Percentiles rank a stretch among this genome's conserved stretches.
phyloP scores from a whole-genome alignment of 2,113 vertebrate species.

The Solenodon paradoxus region DNA sequence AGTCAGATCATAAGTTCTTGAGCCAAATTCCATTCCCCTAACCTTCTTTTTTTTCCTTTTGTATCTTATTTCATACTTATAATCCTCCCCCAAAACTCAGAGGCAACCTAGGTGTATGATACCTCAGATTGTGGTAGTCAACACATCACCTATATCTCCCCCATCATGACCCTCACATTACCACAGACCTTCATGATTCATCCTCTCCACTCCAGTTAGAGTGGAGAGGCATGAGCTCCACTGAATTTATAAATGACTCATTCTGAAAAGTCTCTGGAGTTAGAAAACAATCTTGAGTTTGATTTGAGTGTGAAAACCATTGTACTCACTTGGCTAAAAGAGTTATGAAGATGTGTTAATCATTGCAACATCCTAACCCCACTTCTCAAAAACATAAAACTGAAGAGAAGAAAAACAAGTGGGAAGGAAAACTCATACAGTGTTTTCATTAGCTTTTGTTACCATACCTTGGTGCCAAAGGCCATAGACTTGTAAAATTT shows the following conservation, averaged over 20 bases:
- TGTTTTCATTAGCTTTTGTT: slow-evolving; percentile 35
- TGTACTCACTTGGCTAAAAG: slow-evolving; percentile 33
- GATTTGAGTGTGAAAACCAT: slow-evolving; percentile 56
- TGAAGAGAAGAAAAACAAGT: slow-evolving; percentile 11
- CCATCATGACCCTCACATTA: neutral
- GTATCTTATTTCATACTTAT: slow-evolving; percentile 8
- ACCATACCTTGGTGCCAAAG: neutral
- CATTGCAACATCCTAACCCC: slow-evolving; percentile 10
- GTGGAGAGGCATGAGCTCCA: neutral
- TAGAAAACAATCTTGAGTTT: slow-evolving; percentile 46
- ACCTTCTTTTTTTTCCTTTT: slow-evolving; percentile 38
- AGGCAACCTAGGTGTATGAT: neutral
- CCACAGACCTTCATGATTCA: slow-evolving; percentile 48
- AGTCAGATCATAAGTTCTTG: slow-evolving; percentile 61
- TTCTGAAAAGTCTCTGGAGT: slow-evolving; percentile 8
- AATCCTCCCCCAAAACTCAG: slow-evolving; percentile 40
- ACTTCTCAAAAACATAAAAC: neutral
- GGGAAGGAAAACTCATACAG: neutral
- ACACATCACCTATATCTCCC: slow-evolving; percentile 35
- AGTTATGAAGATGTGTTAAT: slow-evolving; percentile 9
- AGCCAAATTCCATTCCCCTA: neutral
- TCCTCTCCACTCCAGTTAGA: slow-evolving; percentile 46
- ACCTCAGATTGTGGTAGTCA: neutral
- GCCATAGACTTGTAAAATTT: neutral
- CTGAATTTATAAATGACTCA: slow-evolving; percentile 10